Evolutionary conservation across 2,113 vertebrate species (phyloP).

Genomic region (Brevimyrus niger): DNA sequence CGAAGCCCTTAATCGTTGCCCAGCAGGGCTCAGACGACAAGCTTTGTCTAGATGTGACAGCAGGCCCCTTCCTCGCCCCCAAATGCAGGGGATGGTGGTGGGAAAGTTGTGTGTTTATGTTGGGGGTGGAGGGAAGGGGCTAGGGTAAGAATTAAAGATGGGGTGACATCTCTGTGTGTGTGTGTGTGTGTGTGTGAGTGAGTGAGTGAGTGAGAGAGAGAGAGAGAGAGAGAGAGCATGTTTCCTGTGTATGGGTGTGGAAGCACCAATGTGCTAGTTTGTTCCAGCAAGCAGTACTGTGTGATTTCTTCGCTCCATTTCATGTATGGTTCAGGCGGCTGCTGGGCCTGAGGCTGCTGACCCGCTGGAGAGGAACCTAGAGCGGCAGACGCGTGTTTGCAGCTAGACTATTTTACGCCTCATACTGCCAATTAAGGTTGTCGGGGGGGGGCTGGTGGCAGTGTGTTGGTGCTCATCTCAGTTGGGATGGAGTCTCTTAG

Average conservation of each 20-base stretch:
- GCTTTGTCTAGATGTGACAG: conserved; percentile 6
- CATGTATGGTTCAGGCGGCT: neutral
- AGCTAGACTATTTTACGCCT: neutral
- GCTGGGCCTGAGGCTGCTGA: neutral
- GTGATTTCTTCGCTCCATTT: neutral
- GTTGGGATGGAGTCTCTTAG: neutral
- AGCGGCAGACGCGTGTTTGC: neutral
- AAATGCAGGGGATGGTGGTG: neutral
- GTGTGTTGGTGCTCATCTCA: neutral
- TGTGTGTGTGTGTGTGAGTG: neutral
- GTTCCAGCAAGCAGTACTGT: neutral
- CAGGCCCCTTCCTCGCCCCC: neutral
- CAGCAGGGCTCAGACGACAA: neutral
- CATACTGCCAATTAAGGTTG: neutral
- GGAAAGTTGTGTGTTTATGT: neutral
- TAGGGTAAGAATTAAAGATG: neutral
- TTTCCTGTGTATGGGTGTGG: neutral
- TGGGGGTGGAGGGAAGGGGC: neutral
- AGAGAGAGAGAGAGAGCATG: neutral
- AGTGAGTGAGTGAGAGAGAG: too few species aligned
- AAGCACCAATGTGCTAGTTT: neutral
- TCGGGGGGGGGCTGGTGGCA: neutral
- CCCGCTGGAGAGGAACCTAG: neutral
- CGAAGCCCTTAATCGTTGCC: neutral
- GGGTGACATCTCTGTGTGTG: neutral